A percentile compares a stretch with the other conserved stretches of the same genome.
Evolutionary conservation across 2,113 vertebrate genomes (phyloP).

Genomic region (Rhinopithecus roxellana): DNA sequence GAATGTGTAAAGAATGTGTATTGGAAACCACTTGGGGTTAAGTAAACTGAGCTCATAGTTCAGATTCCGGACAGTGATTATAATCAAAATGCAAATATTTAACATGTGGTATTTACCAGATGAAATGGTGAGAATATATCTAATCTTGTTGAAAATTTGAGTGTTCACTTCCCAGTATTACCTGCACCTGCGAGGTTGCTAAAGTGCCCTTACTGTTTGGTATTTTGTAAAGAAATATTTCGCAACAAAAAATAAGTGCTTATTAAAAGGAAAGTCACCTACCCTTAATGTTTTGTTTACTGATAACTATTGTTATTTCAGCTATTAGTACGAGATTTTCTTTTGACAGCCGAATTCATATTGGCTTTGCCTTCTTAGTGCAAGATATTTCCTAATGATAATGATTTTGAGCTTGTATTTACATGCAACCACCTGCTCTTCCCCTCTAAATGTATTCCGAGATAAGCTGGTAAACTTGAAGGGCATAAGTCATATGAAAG

Average conservation of each 20-base stretch:
- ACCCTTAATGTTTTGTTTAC: neutral
- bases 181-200: conserved; percentile 1
- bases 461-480: neutral
- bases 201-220: neutral
- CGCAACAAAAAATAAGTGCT: neutral
- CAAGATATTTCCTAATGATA: neutral
- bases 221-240: conserved; percentile 42
- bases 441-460: neutral
- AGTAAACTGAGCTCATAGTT: conserved; percentile 58
- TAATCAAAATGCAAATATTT: conserved; percentile 73
- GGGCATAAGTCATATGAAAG: neutral
- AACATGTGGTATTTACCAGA: conserved; percentile 57
- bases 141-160: conserved; percentile 41
- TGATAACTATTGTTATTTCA: neutral
- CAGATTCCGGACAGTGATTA: conserved; percentile 64
- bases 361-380: neutral
- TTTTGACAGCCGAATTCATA: neutral
- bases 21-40: conserved; percentile 29
- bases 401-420: neutral
- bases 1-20: conserved; percentile 52
- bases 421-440: neutral
- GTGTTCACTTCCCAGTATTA: conserved; percentile 15
- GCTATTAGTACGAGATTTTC: neutral
- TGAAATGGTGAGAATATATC: conserved; percentile 55
- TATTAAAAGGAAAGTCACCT: neutral